Evolutionary conservation across 37 sponge, comb jelly and placozoan genomes (phyloP), one percentile per base, ranked within the genome.

Genomic region (Halichondria panicea): DNA sequence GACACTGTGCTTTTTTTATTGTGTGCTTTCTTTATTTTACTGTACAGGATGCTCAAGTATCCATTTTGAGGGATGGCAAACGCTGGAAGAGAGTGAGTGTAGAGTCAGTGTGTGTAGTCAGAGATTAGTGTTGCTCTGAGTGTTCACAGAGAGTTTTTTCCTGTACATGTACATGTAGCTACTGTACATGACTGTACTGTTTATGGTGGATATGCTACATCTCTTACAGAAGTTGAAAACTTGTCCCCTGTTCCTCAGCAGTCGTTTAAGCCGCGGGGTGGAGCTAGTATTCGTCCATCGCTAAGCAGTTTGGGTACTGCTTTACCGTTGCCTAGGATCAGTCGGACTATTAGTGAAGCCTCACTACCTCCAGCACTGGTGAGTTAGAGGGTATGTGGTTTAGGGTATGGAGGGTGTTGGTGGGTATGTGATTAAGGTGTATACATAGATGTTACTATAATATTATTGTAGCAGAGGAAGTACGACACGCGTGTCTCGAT

Each of bases 131-230:
- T n/a, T n/a, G n/a, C n/a, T n/a, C n/a, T n/a, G n/a, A n/a, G n/a
- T n/a, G n/a, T n/a, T n/a, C n/a, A n/a, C n/a, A n/a, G n/a, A n/a
- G n/a, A n/a, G n/a, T n/a, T n/a, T n/a, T n/a, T n/a, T n/a, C n/a
- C n/a, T n/a, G n/a, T n/a, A n/a, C n/a, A n/a, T n/a, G 74, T 89
- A 6, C 83, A 74, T 25, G 70, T 76, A 0, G 38, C 72, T 1
- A 63, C 77, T 6, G 88, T 95, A 86, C 53, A 92, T 37, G 82
- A 59, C n/a, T 62, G 66, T 46, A 68, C 88, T 7, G 92, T 91
- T 63, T 92, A 46, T 0, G 21, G 64, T 4, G 44, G 86, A 7
- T 84, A 83, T 28, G 79, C 84, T 0, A 89, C 89, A 22, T 83
- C 89, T 30, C 63, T 72, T 9, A 72, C 72, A 0, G 71, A 72